Evolutionary conservation across 2,113 vertebrate species (phyloP), one percentile per base, ranked within the genome.

Genomic region (Pan paniscus): DNA sequence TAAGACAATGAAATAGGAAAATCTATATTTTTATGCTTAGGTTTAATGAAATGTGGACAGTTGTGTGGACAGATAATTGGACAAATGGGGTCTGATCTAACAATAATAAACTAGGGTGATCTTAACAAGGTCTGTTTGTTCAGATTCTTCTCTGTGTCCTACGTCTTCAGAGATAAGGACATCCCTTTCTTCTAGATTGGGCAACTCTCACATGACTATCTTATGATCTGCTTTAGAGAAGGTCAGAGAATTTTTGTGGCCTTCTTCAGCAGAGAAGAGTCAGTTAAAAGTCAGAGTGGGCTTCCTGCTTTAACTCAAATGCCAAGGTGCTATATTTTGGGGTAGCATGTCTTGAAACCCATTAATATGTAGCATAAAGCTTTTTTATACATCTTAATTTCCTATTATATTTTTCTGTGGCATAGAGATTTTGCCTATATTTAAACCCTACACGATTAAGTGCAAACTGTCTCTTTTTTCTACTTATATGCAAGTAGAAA

Each of bases 391-490:
- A 81, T 67, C 5, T 92, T 89, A 50, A 96, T 85, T 92, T 91
- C 32, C 13, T 84, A 38, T 14, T 68, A 18, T 14, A 64, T 64
- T 64, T 64, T 64, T 64, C 61, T 64, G 61, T 64, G 13, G 61
- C 61, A 14, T 64, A 32, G 12, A 64, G 27, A 40, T 84, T 94
- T 57, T 95, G 80, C 48, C 52, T 75, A 2, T 55, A 40, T 52
- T 91, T 93, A 82, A 96, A 90, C 14, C 80, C 32, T 76, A 46
- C 9, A 91, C 70, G 13, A 59, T 64, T 91, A 85, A 95, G 67
- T 79, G 80, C 78, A 73, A 84, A 52, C 83, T 57, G 3, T 90
- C 70, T 93, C 67, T 96, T 67, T 27, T n/a, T 95, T 81, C 73
- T 79, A 67, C 3, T 22, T 94, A 5, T 59, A 30, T 59, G 46